Base-by-base conservation (phyloP, 2,888 invertebrate species). In the Malthinus seriepunctatus region DNA sequence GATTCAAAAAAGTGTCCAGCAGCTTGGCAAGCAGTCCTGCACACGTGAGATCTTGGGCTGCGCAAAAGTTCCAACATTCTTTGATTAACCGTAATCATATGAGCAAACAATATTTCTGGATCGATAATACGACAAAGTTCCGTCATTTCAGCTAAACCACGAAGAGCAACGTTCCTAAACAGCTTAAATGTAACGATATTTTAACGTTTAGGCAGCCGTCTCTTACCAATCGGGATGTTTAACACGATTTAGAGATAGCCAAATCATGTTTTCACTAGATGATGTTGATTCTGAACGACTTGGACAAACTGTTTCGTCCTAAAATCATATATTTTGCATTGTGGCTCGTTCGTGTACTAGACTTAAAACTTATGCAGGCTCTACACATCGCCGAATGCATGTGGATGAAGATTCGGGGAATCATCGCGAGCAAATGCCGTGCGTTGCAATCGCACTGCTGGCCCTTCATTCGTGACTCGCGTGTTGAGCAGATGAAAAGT, bases 41-140 rank as follows among this genome's bases (percentile, higher is more conserved):
- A 76, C 14, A 79, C 78, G 51, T 78, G 76, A 8, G 79, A 79
- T 38, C 79, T 65, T 1, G 79, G 76, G 66, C 78, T 78, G 51
- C 73, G 73, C 32, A 80, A 66, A 45, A 80, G 65, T 54, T 78
- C 76, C 23, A 79, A 71, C 12, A 80, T 60, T 52, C 72, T 73
- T 63, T 79, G 79, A 65, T 79, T 76, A 8, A 79, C 71, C 4
- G 65, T 56, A 1, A 75, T 73, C 78, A 80, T 79, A 58, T 77
- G 71, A 0, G 76, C 74, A 62, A 65, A 69, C 23, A 77, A 57
- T 1, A 70, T 8, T 9, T 76, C 71, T 0, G 66, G 35, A 44
- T 76, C 75, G 5, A 65, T 49, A 10, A 67, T 57, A 37, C 71
- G 63, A 55, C 73, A 73, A 10, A 76, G 63, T 54, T 77, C 76